Base-by-base conservation (phyloP, 1,140 invertebrate species). In the Steinernema feltiae region DNA sequence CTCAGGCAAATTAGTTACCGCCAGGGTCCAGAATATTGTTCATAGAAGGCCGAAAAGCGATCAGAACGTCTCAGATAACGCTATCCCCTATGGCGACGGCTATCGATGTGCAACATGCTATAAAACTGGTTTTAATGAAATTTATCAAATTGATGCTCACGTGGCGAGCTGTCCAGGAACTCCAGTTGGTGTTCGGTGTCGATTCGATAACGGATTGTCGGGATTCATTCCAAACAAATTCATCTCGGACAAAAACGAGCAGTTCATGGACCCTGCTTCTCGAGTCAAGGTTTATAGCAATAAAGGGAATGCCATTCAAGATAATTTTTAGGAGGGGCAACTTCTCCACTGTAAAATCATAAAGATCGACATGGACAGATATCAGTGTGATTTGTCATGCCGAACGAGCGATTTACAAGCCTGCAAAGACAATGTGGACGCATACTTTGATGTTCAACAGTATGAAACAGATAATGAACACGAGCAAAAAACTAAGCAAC, bases 41-140 rank as follows among this genome's bases (percentile, higher is more conserved):
- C 53, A 63, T 63, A 46, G 79, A 32, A 76, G 74, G 32, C 48
- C 73, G 48, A 21, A 46, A 24, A 69, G 30, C 48, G 41, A 31
- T 2, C 75, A 30, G 78, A 35, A 48, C 7, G 76, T 74, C n/a
- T 71, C 73, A 27, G 75, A 76, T 1, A 74, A 76, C 17, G 78
- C 94, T 79, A 94, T 95, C 82, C 93, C 95, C 75, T 94, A 96
- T 82, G 94, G 93, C 32, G 93, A 93, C 1, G 88, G 95, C 2
- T 99, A 95, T 94, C 93, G 95, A 85, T 99, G 97, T 89, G 95
- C 95, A 0, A 97, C 97, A 86, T 99, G 97, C 89, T 88, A 93
- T 77, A 95, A 95, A 84, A 95, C 94, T 87, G 93, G 96, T 86
- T 97, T 98, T 82, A n/a, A n/a, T n/a, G n/a, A n/a, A n/a, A n/a